Base-by-base conservation (phyloP, 2,797 vertebrate species). In the Todus mexicanus region DNA sequence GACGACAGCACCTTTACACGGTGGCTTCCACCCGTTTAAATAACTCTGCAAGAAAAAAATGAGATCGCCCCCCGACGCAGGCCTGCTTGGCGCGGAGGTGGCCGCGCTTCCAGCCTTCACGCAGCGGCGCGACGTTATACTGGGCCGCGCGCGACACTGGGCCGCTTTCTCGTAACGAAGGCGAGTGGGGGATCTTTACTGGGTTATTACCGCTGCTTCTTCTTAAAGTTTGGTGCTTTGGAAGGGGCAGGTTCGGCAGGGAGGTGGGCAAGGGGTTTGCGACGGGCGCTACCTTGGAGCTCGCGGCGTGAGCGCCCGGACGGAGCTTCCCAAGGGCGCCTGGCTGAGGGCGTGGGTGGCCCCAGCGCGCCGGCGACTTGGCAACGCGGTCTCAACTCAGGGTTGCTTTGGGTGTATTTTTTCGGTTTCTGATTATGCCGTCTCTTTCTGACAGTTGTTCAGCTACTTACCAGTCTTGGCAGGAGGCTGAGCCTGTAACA, bases 391-490 rank as follows among this genome's bases (percentile, higher is more conserved):
- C 57, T 69, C 54, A 63, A 81, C 80, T 87, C 18, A 9, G 13
- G 5, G 20, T 47, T n/a, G 37, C 15, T 88, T 64, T 17, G 43
- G 11, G 40, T 19, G 48, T 33, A 43, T 29, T 63, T n/a, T 75
- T 47, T 68, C 75, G 29, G 38, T 84, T 95, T 87, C 61, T 0
- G 3, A 93, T 93, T 64, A 73, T 92, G 88, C 93, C 60, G 92
- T 93, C 70, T 63, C 18, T 95, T 95, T 94, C 86, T 95, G 94
- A 95, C 91, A 92, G 83, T 97, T 95, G 90, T 91, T 88, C 89
- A 93, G 84, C 92, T 94, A 73, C 92, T 96, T 94, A 86, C 66
- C 90, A 88, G 93, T 94, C 93, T 81, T 95, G 96, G 96, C 96
- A 94, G 86, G 78, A 95, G 72, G 77, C 93, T 95, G 89, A 95